Evolutionary conservation across 2,888 invertebrate species (phyloP), one percentile per base, ranked within the genome.

Genomic region (Allophyes oxyacanthae): DNA sequence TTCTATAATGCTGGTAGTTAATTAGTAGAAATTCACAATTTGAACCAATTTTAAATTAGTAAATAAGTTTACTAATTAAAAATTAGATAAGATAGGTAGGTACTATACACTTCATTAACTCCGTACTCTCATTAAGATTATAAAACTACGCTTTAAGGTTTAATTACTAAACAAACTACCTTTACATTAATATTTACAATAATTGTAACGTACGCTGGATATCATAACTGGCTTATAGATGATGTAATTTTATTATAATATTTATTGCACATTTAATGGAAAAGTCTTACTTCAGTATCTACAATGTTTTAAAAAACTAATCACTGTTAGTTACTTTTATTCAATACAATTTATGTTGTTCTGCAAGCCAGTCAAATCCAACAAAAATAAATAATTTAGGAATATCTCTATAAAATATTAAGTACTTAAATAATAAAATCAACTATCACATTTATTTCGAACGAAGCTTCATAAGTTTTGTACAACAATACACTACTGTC

Each of bases 401-500:
- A 84, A 88, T 89, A 92, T 87, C 83, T 89, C 85, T 91, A 86
- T 88, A 87, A 85, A 88, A 86, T 85, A 90, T 91, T 92, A 93
- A 92, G 91, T 94, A 94, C 93, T 91, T 90, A 91, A 88, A 87
- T 88, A 91, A 86, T 88, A 91, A 87, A 89, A 88, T 89, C 88
- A 92, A 92, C 92, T 94, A 94, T 94, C 93, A 94, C 94, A 94
- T 93, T 92, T 90, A 94, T 89, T 87, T 89, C 86, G 84, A 92
- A 92, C 86, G 87, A 92, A 92, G 91, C 90, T 84, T 89, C 87
- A 85, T 75, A 78, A 82, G 78, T 75, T 82, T 92, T 92, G 90
- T 91, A 91, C 90, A 90, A 81, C 72, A 57, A 69, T 73, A 79
- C 75, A 71, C 71, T 75, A 70, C 73, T 44, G 48, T 59, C 60